A percentile compares a stretch with the other conserved stretches of the same genome.
Evolutionary conservation across 2,888 invertebrate genomes (phyloP).

Genomic region (Deroplatys truncata): DNA sequence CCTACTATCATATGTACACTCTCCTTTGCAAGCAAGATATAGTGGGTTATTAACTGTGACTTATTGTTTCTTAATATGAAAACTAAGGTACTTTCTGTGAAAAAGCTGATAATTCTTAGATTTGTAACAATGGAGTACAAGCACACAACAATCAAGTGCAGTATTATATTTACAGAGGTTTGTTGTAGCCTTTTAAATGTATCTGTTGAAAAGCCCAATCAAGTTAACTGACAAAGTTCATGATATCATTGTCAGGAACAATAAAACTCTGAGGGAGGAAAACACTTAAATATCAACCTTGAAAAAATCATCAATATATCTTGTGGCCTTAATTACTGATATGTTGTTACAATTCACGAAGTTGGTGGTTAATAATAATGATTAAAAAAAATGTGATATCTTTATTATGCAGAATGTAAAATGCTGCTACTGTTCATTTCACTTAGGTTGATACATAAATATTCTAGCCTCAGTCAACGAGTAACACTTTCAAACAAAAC

Average conservation of each 20-base stretch:
- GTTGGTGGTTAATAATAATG: neutral
- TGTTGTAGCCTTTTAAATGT: neutral
- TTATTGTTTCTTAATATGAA: neutral
- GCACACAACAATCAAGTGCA: constrained; percentile 25
- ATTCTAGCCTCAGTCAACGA: neutral
- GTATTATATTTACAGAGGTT: constrained; percentile 20
- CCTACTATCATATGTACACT: neutral
- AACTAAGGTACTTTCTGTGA: neutral
- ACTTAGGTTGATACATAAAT: neutral
- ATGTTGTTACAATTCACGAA: neutral
- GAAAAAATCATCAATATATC: neutral
- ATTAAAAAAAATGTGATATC: neutral
- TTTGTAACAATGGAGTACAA: constrained; percentile 25
- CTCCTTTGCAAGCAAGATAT: constrained; percentile 4
- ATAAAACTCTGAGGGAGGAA: constrained; percentile 1
- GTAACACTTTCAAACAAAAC: constrained; percentile 1
- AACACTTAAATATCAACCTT: neutral
- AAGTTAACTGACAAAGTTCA: neutral
- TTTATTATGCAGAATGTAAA: neutral
- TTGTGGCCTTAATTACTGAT: constrained; percentile 2
- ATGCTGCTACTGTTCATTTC: neutral
- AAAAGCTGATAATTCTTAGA: constrained; percentile 5
- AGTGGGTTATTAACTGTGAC: neutral
- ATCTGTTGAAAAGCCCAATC: constrained; percentile 3
- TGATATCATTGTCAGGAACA: neutral